Evolutionary conservation across 2,888 invertebrate genomes (phyloP).

Genomic region (Drosophila diplacantha): DNA sequence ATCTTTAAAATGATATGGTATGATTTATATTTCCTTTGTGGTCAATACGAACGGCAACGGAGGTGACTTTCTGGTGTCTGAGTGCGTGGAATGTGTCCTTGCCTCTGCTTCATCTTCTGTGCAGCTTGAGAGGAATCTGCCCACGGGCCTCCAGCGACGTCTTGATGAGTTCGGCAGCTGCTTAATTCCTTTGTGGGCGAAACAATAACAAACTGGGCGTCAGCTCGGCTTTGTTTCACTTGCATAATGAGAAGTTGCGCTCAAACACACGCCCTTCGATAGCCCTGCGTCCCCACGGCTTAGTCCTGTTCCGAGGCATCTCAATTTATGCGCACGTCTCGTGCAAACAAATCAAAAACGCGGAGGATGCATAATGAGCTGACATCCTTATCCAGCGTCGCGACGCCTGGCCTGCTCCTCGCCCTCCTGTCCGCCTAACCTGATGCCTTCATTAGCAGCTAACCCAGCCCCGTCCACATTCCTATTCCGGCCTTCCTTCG

Average conservation of each 20-base stretch:
- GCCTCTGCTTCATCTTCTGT: neutral
- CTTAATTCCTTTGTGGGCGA: constrained; percentile 65
- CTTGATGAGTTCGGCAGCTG: constrained; percentile 62
- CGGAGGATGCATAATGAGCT: constrained; percentile 68
- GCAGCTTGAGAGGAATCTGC: neutral
- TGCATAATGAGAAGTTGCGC: constrained; percentile 61
- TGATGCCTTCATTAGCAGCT: constrained; percentile 60
- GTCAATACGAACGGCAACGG: neutral
- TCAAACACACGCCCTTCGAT: neutral
- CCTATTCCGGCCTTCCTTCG: neutral
- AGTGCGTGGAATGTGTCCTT: constrained; percentile 1
- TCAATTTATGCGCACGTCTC: constrained; percentile 65
- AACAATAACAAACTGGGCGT: constrained; percentile 59
- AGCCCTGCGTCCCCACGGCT: constrained; percentile 13
- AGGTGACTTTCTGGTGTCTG: neutral
- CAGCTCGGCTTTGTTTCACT: constrained; percentile 54
- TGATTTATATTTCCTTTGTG: too few species aligned
- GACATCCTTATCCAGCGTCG: constrained; percentile 40
- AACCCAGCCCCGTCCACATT: constrained; percentile 10
- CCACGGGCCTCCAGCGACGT: constrained; percentile 4
- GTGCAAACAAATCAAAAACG: constrained; percentile 61
- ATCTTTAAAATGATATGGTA: too few species aligned
- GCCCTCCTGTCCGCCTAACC: constrained; percentile 6
- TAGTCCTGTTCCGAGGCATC: constrained; percentile 32
- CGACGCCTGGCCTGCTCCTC: constrained; percentile 5